Conservation (phyloP, 2,797 vertebrate species). For the Ciconia nigra region DNA sequence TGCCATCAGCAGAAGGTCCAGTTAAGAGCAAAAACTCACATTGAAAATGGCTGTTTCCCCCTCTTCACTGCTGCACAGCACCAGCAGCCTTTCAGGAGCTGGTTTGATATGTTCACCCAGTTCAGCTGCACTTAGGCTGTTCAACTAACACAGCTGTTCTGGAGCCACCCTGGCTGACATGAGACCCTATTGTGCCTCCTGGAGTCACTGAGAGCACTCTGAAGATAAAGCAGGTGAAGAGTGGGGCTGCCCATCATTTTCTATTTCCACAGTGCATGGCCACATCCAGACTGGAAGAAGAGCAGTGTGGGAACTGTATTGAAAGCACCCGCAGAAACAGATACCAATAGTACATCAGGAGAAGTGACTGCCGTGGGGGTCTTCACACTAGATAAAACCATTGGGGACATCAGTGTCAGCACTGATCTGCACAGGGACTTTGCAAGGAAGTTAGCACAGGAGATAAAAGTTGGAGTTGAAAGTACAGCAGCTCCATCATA, state of each 20-base stretch:
- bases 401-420: too few relatives aligned
- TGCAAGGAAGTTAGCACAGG: not conserved
- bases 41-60: not conserved
- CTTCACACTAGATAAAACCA: not conserved
- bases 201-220: not conserved
- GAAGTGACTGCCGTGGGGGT: not conserved
- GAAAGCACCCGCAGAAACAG: not conserved
- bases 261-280: too few relatives aligned
- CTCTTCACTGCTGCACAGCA: not conserved
- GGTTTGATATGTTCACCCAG: not conserved
- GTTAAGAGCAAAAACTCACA: not conserved
- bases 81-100: not conserved
- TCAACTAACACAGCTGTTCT: not conserved
- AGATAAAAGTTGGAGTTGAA: not conserved
- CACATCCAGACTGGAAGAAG: not conserved
- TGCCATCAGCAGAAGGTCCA: not conserved
- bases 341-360: too few relatives aligned
- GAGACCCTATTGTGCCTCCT: not conserved
- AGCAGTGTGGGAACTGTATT: not conserved
- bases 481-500: not conserved
- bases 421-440: not conserved
- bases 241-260: not conserved
- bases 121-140: not conserved
- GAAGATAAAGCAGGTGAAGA: not conserved
- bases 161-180: not conserved